phyloP scores from a whole-genome alignment of 2,888 invertebrate species.

The Stenchaetothrips biformis region DNA sequence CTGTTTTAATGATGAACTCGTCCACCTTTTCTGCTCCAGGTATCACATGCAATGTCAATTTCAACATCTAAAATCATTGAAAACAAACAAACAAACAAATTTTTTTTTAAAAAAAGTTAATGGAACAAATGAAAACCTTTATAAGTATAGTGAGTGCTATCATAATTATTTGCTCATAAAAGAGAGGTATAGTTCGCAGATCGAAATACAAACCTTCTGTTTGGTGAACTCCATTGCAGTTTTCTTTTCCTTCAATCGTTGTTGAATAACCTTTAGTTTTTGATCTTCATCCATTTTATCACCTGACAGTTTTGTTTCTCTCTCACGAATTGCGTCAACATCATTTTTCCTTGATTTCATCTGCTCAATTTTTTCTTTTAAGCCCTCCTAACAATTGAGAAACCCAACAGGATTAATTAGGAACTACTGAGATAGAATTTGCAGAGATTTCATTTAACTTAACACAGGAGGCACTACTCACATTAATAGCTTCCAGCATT shows the following conservation, averaged over 20 bases:
- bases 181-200: background rate
- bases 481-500: conserved; percentile 38
- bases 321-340: conserved; percentile 55
- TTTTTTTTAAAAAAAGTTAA: background rate
- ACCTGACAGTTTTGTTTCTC: conserved; percentile 64
- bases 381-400: conserved; percentile 32
- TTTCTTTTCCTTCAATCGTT: conserved; percentile 54
- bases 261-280: conserved; percentile 58
- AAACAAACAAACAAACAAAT: background rate
- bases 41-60: conserved; percentile 59
- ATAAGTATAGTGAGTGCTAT: background rate
- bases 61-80: conserved; percentile 47
- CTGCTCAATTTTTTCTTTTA: conserved; percentile 34
- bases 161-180: background rate
- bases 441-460: conserved; percentile 48
- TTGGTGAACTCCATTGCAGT: conserved; percentile 51
- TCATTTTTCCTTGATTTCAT: conserved; percentile 55
- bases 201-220: conserved; percentile 31
- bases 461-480: conserved; percentile 32
- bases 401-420: background rate
- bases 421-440: conserved; percentile 26
- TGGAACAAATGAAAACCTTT: background rate
- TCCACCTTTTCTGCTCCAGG: conserved; percentile 48
- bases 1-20: conserved; percentile 46
- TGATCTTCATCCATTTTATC: conserved; percentile 71